Conservation (phyloP, 1,140 invertebrate species). For the Mesaphorura yosii region DNA sequence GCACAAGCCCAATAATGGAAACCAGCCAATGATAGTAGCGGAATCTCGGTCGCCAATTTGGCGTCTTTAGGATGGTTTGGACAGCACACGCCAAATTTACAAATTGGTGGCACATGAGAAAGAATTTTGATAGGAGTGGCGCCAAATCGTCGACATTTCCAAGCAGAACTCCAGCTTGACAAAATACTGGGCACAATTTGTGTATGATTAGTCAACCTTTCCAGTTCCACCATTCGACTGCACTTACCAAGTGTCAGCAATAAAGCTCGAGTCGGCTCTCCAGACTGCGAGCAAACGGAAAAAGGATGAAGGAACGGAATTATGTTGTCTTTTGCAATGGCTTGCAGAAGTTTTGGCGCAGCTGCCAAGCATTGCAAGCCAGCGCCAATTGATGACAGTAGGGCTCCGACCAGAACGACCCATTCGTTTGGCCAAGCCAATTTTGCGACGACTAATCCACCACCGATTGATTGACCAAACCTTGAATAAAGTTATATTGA, state of each 20-base stretch:
- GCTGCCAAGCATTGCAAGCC: constrained; percentile 94
- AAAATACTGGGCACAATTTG: constrained; percentile 47
- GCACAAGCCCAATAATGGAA: constrained; percentile 75
- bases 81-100: constrained; percentile 96
- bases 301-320: constrained; percentile 91
- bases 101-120: constrained; percentile 99
- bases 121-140: constrained; percentile 87
- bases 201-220: not conserved
- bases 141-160: constrained; percentile 75
- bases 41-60: constrained; percentile 96
- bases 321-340: constrained; percentile 93
- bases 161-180: constrained; percentile 82
- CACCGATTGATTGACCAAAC: constrained; percentile 91
- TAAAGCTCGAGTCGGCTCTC: constrained; percentile 94
- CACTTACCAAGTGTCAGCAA: constrained; percentile 71
- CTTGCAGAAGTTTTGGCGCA: constrained; percentile 64
- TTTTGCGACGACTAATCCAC: constrained; percentile 86
- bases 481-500: too few relatives aligned
- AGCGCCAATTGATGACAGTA: constrained; percentile 92
- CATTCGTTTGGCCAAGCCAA: constrained; percentile 96
- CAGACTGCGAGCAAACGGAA: constrained; percentile 74
- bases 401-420: constrained; percentile 94
- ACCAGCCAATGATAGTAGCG: constrained; percentile 97
- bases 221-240: too few relatives aligned
- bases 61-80: constrained; percentile 86